A percentile compares a stretch with the other conserved stretches of the same genome.
phyloP scores from a whole-genome alignment of 1,140 invertebrate genomes.

The Leptoteleia sp. region DNA sequence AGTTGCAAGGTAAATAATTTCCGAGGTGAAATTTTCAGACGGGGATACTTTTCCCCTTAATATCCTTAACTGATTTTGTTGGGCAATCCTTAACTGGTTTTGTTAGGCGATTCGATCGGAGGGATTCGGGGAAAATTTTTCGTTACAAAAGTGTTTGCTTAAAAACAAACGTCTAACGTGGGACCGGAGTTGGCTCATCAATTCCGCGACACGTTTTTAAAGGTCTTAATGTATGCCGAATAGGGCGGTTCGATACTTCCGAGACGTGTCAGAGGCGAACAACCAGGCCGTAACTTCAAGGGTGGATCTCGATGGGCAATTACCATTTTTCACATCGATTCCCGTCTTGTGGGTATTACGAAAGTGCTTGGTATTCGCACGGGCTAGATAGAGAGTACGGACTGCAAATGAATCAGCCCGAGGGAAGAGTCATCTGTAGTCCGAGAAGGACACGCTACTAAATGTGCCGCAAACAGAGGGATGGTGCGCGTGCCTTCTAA shows the following conservation, averaged over 20 bases:
- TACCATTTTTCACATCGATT: slow-evolving; percentile 69
- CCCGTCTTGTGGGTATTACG: slow-evolving; percentile 67
- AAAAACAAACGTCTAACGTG: slow-evolving; percentile 30
- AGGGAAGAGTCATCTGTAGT: slow-evolving; percentile 70
- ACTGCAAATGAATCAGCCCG: slow-evolving; percentile 70
- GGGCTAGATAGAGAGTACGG: slow-evolving; percentile 58
- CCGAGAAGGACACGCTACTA: slow-evolving; percentile 68
- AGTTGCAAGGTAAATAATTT: no score
- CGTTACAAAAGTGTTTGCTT: neutral
- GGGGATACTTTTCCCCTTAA: no score
- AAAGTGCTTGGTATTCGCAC: slow-evolving; percentile 67
- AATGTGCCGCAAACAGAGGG: slow-evolving; percentile 70
- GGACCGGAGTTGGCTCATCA: slow-evolving; percentile 40
- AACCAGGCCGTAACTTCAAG: slow-evolving; percentile 53
- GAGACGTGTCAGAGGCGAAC: slow-evolving; percentile 50
- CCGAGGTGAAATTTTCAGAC: no score
- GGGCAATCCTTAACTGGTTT: no score
- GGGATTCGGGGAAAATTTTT: no score
- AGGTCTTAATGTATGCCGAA: slow-evolving; percentile 59
- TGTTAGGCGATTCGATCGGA: no score
- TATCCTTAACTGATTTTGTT: no score
- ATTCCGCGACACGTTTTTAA: slow-evolving; percentile 60
- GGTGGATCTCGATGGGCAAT: slow-evolving; percentile 66
- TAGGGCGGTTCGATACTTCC: slow-evolving; percentile 52
- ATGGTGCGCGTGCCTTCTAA: slow-evolving; percentile 68